Conservation (phyloP, 2,113 vertebrate species). For the Apteryx mantelli region DNA sequence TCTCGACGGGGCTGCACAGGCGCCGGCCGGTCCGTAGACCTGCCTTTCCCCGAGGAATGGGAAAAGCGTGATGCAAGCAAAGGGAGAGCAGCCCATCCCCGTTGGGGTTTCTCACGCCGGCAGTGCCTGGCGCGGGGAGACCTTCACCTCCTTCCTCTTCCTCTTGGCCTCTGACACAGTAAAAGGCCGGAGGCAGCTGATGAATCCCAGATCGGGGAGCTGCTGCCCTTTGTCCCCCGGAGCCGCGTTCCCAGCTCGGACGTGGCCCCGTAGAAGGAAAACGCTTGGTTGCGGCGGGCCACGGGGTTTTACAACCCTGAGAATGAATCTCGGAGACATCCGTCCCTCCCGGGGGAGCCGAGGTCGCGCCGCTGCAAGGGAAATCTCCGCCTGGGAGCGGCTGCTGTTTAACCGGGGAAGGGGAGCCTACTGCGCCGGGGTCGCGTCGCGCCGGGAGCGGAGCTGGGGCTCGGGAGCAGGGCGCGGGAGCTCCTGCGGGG, state of each 20-base stretch:
- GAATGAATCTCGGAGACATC: not conserved
- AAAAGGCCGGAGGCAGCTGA: not conserved
- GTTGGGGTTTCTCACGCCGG: too few relatives aligned
- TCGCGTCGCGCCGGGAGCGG: too few relatives aligned
- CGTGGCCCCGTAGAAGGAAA: not conserved
- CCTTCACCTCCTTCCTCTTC: not conserved
- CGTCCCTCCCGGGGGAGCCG: slow-evolving; percentile 4
- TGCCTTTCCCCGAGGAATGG: too few relatives aligned
- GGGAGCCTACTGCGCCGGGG: too few relatives aligned
- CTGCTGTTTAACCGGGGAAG: too few relatives aligned
- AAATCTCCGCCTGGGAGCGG: slow-evolving; percentile 15
- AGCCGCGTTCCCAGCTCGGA: not conserved
- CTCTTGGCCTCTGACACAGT: not conserved
- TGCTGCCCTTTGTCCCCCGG: not conserved
- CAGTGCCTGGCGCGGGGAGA: not conserved
- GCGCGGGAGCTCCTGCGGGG: too few relatives aligned
- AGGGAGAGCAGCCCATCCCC: too few relatives aligned
- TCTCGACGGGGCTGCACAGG: too few relatives aligned
- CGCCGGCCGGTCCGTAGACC: too few relatives aligned
- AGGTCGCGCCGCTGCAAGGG: not conserved
- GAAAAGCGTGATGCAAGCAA: too few relatives aligned
- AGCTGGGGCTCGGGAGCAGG: too few relatives aligned
- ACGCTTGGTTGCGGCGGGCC: not conserved
- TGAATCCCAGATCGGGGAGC: not conserved
- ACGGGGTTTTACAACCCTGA: slow-evolving; percentile 43